These are phyloP conservation scores for Diachasmimorpha longicaudata DNA, from an alignment of 1,140 invertebrate genomes.

Conservation along the genomic window DNA sequence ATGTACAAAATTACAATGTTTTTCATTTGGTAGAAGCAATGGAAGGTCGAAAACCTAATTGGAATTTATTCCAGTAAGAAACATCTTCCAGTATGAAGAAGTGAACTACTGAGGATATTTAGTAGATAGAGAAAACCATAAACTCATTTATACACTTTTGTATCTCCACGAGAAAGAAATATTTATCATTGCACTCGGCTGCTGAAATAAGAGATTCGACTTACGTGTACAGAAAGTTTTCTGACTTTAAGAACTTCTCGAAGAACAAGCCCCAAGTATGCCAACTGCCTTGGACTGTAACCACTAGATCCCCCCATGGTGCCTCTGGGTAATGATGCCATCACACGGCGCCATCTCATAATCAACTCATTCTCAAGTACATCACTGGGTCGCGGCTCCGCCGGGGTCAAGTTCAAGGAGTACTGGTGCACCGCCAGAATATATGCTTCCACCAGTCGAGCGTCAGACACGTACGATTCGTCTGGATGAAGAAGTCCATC, in stretches of 20 bases:
- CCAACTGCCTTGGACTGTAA: slow-evolving; percentile 57
- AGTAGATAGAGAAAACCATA: background rate
- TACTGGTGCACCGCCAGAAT: slow-evolving; percentile 36
- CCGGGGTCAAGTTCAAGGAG: slow-evolving; percentile 30
- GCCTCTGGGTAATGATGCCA: slow-evolving; percentile 40
- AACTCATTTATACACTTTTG: background rate
- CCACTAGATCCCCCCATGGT: slow-evolving; percentile 38
- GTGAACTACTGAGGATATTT: too few species aligned
- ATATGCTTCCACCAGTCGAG: slow-evolving; percentile 41
- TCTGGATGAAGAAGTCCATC: slow-evolving; percentile 44
- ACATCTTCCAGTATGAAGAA: too few species aligned
- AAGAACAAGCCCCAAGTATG: slow-evolving; percentile 55
- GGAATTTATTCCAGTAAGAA: too few species aligned
- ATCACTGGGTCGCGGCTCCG: slow-evolving; percentile 30
- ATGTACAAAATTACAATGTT: too few species aligned
- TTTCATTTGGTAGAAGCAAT: too few species aligned
- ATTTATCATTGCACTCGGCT: background rate
- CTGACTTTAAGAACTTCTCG: slow-evolving; percentile 39
- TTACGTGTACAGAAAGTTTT: slow-evolving; percentile 37
- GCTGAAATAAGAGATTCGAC: background rate
- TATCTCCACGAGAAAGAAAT: background rate
- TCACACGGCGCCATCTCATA: slow-evolving; percentile 39
- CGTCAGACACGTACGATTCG: slow-evolving; percentile 42
- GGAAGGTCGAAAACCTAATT: too few species aligned
- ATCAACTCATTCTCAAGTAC: slow-evolving; percentile 43